A percentile compares a stretch with the other conserved stretches of the same genome.
phyloP scores from a whole-genome alignment of 2,113 vertebrate genomes.

The Cheirogaleus medius region DNA sequence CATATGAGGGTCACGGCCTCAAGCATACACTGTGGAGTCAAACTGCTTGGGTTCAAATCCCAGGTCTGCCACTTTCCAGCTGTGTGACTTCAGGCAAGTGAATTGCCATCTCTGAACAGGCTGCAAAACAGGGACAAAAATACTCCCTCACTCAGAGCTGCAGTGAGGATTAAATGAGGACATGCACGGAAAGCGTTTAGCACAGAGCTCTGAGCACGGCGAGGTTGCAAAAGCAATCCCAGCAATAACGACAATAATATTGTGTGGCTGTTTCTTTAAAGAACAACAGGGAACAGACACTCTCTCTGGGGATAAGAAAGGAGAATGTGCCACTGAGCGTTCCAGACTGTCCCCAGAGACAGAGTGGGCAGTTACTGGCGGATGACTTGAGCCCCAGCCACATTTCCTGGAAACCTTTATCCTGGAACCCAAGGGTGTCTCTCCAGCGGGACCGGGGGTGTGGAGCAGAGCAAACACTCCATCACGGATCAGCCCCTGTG shows the following conservation, averaged over 20 bases:
- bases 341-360: not conserved
- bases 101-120: not conserved
- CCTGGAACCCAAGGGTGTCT: not conserved
- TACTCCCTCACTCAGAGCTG: too few relatives aligned
- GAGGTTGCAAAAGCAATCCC: not conserved
- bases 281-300: not conserved
- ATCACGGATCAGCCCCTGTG: not conserved
- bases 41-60: not conserved
- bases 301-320: not conserved
- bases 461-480: not conserved
- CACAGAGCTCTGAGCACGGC: rapidly evolving
- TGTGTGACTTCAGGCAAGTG: not conserved
- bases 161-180: not conserved
- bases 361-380: not conserved
- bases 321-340: not conserved
- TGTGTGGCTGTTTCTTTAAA: not conserved
- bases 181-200: rapidly evolving
- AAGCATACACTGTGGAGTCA: too few relatives aligned
- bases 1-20: not conserved
- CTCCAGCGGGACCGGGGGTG: not conserved
- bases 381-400: not conserved
- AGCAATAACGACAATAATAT: rapidly evolving
- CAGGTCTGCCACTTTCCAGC: not conserved
- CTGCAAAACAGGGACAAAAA: not conserved
- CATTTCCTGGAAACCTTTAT: not conserved